Base-by-base conservation (phyloP, 2,888 invertebrate genomes). In the Agrochola macilenta region DNA sequence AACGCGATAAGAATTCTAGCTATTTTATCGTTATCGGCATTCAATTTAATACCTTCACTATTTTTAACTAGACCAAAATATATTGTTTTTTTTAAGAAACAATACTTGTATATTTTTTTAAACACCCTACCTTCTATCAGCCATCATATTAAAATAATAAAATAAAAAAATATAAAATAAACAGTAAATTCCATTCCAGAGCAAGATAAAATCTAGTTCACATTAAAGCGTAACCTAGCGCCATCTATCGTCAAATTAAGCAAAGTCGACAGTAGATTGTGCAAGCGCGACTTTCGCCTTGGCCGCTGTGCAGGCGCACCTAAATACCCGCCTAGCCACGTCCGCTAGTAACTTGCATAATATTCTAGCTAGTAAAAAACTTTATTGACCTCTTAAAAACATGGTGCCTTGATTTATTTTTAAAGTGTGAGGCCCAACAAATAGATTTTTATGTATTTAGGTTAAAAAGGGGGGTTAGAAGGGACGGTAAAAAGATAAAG, bases 271-370 rank as follows among this genome's bases (percentile, higher is more conserved):
- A 12, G 60, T 87, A 83, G 86, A 84, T 87, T 83, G 88, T 83
- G 81, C 81, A 78, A 85, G 69, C 76, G 74, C 79, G 84, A 85
- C 90, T 91, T 91, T 91, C 91, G 91, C 91, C 91, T 90, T 91
- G 91, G 88, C 89, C 87, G 83, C 74, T 77, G 82, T 81, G 82
- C 84, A 23, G 76, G 86, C 89, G 82, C 87, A 85, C 87, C 83
- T 84, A 77, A 78, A 79, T 79, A 83, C 81, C 76, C 75, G 46
- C 72, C 68, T 73, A 76, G 82, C 81, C 79, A 88, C 83, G 85
- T 83, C 80, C 78, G 73, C 76, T 75, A 71, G 77, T 76, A 72
- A 70, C 84, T 88, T 88, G 76, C 87, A 82, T 87, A 88, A 87
- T 75, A 65, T 63, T 79, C 54, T 69, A 73, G 43, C 20, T n/a